These are phyloP conservation scores for Todiramphus chloris DNA, from an alignment of 2,113 vertebrate genomes.

Conservation along the genomic window DNA sequence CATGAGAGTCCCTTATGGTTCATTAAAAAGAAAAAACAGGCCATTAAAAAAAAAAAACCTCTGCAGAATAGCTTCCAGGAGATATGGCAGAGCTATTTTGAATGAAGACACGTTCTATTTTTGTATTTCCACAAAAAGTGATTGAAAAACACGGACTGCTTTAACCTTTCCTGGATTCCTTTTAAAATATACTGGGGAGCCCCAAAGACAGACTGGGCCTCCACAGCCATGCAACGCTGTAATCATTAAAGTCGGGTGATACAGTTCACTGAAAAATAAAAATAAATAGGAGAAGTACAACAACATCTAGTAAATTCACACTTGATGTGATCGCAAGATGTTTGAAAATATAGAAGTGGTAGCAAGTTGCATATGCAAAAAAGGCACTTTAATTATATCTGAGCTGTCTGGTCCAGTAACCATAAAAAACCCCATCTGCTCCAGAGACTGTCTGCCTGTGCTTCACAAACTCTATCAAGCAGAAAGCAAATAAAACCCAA, in stretches of 20 bases:
- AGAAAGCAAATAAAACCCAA: background rate
- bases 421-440: background rate
- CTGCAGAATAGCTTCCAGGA: background rate
- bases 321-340: background rate
- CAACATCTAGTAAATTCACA: background rate
- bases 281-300: background rate
- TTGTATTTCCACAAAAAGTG: background rate
- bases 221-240: background rate
- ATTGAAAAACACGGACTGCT: background rate
- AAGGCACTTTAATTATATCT: background rate
- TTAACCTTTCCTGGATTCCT: background rate
- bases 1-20: background rate
- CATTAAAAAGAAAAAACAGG: background rate
- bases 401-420: background rate
- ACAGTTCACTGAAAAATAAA: background rate
- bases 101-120: background rate
- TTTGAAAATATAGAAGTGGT: background rate
- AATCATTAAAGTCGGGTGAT: background rate
- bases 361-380: slow-evolving; percentile 13
- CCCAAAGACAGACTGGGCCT: background rate
- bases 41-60: background rate
- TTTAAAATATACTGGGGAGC: background rate
- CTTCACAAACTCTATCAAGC: background rate
- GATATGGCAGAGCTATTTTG: background rate
- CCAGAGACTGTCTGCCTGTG: background rate